Evolutionary conservation across 1,140 invertebrate genomes (phyloP).

Genomic region (Portunus trituberculatus): DNA sequence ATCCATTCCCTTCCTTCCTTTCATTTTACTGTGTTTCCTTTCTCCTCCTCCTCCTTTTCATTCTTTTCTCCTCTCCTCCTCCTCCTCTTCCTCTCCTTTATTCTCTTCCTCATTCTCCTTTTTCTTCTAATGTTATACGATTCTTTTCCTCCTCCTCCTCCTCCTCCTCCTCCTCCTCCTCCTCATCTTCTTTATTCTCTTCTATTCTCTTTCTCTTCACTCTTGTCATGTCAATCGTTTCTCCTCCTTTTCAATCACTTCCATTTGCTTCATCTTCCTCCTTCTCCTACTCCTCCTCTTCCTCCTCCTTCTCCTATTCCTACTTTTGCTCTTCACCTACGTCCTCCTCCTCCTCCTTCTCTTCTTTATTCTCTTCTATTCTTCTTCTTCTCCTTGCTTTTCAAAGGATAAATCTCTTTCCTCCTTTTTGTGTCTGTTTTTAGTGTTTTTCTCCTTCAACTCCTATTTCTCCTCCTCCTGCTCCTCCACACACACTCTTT

Average conservation of each 20-base stretch:
- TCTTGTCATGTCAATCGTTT: background rate
- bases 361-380: background rate
- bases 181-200: background rate
- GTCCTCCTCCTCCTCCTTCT: background rate
- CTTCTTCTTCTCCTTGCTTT: background rate
- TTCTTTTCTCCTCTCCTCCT: background rate
- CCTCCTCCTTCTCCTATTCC: background rate
- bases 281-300: background rate
- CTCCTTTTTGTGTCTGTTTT: too few species aligned
- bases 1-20: background rate
- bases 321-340: background rate
- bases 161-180: background rate
- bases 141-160: background rate
- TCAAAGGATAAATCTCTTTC: background rate
- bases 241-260: background rate
- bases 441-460: too few species aligned
- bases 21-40: background rate
- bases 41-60: too few species aligned
- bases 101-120: too few species aligned
- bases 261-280: background rate
- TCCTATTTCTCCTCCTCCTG: too few species aligned
- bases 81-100: background rate
- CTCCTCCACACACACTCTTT: background rate
- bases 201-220: background rate
- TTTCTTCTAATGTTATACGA: too few species aligned